A percentile compares a stretch with the other conserved stretches of the same genome.
These are phyloP conservation scores for Parazoanthus atlanticus DNA, from an alignment of 92 coral and sea anemone species.

Conservation along the genomic window DNA sequence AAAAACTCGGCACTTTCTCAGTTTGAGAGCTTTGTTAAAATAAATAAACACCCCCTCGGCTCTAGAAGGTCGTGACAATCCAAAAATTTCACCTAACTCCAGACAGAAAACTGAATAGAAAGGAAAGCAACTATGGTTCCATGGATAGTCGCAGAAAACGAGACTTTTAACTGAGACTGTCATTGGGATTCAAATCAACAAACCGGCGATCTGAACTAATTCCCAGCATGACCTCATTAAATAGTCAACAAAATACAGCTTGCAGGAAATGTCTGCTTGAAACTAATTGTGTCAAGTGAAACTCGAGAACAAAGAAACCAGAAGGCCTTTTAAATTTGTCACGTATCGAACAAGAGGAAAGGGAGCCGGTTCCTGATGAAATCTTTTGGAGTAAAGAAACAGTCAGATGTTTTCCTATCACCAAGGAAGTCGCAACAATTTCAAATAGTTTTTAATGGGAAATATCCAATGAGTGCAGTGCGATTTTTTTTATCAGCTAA, in stretches of 20 bases:
- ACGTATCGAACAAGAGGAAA: slow-evolving; percentile 2
- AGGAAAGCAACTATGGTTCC: too few species aligned
- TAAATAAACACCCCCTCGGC: not conserved
- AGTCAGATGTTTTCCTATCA: not conserved
- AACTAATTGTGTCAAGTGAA: not conserved
- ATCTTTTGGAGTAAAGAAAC: not conserved
- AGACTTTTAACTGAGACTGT: not conserved
- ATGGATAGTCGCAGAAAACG: not conserved
- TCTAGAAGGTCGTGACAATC: not conserved
- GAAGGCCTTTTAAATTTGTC: slow-evolving; percentile 18
- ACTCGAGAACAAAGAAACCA: slow-evolving; percentile 9
- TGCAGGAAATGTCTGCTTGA: slow-evolving; percentile 27
- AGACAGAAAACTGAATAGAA: too few species aligned
- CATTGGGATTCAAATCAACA: slow-evolving; percentile 16
- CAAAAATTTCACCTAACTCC: not conserved
- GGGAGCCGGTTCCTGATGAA: not conserved
- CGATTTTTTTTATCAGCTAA: not conserved
- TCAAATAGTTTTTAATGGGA: not conserved
- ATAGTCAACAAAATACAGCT: not conserved
- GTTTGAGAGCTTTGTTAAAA: not conserved
- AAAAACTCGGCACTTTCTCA: not conserved
- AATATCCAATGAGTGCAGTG: not conserved
- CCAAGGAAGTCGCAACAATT: not conserved
- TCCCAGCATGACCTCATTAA: slow-evolving; percentile 24
- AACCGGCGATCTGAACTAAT: not conserved